Conservation (phyloP, 1,140 invertebrate genomes). For the Andricus grossulariae region DNA sequence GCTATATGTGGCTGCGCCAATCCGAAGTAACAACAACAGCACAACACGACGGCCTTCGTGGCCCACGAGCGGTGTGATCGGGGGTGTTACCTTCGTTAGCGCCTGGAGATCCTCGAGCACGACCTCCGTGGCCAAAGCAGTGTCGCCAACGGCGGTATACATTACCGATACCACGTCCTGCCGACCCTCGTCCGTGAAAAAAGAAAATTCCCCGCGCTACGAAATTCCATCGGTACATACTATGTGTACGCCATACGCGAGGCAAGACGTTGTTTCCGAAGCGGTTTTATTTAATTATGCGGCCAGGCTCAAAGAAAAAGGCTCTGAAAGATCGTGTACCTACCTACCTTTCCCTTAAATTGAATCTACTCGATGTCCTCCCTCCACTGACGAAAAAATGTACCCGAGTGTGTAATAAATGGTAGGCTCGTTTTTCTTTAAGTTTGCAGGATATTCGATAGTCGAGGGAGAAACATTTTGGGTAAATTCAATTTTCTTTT, state of each 20-base stretch:
- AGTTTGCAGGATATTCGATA: too few relatives aligned
- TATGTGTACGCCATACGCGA: not conserved
- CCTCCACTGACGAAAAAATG: too few relatives aligned
- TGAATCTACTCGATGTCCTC: not conserved
- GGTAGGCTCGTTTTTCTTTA: too few relatives aligned
- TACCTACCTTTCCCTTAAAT: not conserved
- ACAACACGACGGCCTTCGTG: slow-evolving; percentile 42
- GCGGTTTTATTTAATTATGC: slow-evolving; percentile 24
- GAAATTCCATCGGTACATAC: slow-evolving; percentile 13
- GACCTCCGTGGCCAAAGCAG: slow-evolving; percentile 45
- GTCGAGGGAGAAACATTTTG: too few relatives aligned
- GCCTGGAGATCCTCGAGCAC: slow-evolving; percentile 42
- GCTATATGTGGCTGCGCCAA: slow-evolving; percentile 34
- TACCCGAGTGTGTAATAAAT: too few relatives aligned
- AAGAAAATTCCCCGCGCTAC: slow-evolving; percentile 14
- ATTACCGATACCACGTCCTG: slow-evolving; percentile 42
- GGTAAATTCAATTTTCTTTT: too few relatives aligned
- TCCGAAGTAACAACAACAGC: slow-evolving; percentile 19
- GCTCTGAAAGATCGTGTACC: not conserved
- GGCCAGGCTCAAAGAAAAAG: slow-evolving; percentile 22
- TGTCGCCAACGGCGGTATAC: slow-evolving; percentile 46
- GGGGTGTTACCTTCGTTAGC: slow-evolving; percentile 59
- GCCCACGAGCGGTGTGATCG: slow-evolving; percentile 46
- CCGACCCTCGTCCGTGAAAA: slow-evolving; percentile 6
- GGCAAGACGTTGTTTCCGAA: not conserved